Base-by-base conservation (phyloP, 2,888 invertebrate genomes). In the Pandemis corylana region DNA sequence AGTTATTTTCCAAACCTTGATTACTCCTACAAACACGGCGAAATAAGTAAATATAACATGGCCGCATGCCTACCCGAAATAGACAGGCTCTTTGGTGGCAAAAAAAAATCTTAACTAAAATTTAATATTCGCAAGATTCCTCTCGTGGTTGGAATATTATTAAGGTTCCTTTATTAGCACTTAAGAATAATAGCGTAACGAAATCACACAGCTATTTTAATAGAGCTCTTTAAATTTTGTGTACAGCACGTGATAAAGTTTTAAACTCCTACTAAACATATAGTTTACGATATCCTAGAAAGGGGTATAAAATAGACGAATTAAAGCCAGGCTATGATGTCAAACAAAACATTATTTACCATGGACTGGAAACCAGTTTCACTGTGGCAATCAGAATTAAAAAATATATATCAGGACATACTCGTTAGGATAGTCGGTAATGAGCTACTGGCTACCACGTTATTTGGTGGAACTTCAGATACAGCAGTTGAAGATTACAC, bases 121-220 rank as follows among this genome's bases (percentile, higher is more conserved):
- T 44, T 44, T n/a, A 5, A n/a, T n/a, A 7, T 51, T 7, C 13
- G 13, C 5, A 51, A 51, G 7, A n/a, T 51, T 0, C 13, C n/a
- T 15, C 7, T 51, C n/a, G n/a, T n/a, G 5, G 7, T 15, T 6
- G 13, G 7, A 51, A 51, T 28, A 59, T 59, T 28, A 5, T 10
- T 28, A 28, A 6, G 28, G 3, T 28, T 28, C 4, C 1, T 59
- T 65, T 49, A 13, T 12, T 13, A 5, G 20, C 5, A 13, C 5
- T 65, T 41, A 41, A 49, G 49, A 65, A 46, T 65, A 13, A 65
- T 49, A 28, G 49, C 28, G 12, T 49, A 12, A 46, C 20, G 49
- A 64, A 49, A 44, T 44, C 46, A 20, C 15, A 64, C 44, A 64
- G 46, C 65, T n/a, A 65, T 65, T 44, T 65, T 65, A 49, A 65